Base-by-base conservation (phyloP, 2,113 vertebrate species). In the Rhynchopsitta pachyrhyncha region DNA sequence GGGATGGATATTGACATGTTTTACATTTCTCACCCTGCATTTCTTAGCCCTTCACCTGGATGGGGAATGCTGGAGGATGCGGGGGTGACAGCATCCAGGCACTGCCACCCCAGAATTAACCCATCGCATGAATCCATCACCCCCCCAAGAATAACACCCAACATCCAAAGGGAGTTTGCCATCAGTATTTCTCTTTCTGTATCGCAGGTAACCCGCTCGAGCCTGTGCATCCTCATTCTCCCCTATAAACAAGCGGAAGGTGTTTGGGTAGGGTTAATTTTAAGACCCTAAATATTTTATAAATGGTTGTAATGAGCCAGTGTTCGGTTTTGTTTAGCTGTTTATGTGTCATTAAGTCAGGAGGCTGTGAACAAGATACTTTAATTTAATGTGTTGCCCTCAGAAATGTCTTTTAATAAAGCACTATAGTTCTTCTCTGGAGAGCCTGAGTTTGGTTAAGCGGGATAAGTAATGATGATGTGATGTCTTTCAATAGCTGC, bases 231-330 rank as follows among this genome's bases (percentile, higher is more conserved):
- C 78, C 86, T 78, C 74, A 12, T 62, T 12, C 68, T 90, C 59
- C 84, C 69, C 31, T 62, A 79, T 33, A 92, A 96, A 84, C 71
- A 52, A 88, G 82, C 2, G 28, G 77, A 95, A 97, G 79, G 82
- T 39, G 31, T 53, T 78, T 28, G 71, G 94, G 92, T 97, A 97
- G 75, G 95, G 97, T 98, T 96, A 87, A 96, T 94, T 95, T 95
- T 90, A 95, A 97, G 96, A 95, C 87, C 82, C 97, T 97, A 94
- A 97, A 97, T 98, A 96, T 97, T 98, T 98, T 94, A 97, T 96
- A 95, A 86, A 93, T 12, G 55, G 92, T 88, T 95, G 91, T 92
- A 94, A 97, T 57, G 83, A 97, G 94, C 53, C 0, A 0, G 53
- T 35, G 93, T 73, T 90, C 67, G 93, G 93, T 96, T 95, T 93